Conservation (phyloP, 2,888 invertebrate genomes). For the Subacronicta megacephala region DNA sequence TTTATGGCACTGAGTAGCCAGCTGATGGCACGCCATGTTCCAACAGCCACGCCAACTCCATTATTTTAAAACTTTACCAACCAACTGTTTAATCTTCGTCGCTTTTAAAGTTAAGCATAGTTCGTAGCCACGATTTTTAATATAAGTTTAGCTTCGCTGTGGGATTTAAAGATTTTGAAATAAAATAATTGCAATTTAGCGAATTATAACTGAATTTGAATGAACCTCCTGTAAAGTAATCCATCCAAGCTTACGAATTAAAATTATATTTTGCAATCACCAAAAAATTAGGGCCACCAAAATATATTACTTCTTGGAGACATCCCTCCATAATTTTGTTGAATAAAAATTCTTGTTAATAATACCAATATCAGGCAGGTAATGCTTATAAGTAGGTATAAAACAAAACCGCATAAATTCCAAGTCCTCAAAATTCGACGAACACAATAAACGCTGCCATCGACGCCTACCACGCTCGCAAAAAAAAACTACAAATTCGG, state of each 20-base stretch:
- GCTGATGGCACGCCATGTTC: conserved; percentile 58
- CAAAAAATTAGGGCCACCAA: conserved; percentile 1
- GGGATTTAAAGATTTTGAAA: conserved; percentile 1
- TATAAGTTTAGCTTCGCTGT: conserved; percentile 1
- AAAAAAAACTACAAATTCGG: conserved; percentile 77
- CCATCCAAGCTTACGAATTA: not conserved
- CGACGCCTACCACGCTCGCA: conserved; percentile 80
- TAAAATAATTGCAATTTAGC: conserved; percentile 6
- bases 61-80: conserved; percentile 61
- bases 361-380: conserved; percentile 38
- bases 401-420: conserved; percentile 56
- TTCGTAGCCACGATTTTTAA: conserved; percentile 31
- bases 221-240: not conserved
- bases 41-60: conserved; percentile 53
- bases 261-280: not conserved
- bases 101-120: conserved; percentile 42
- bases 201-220: too few species aligned
- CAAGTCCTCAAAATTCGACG: conserved; percentile 71
- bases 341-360: conserved; percentile 31
- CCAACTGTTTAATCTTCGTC: conserved; percentile 55
- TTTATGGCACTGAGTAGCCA: conserved; percentile 62
- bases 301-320: conserved; percentile 3
- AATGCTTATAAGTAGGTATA: conserved; percentile 49
- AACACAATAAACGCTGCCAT: conserved; percentile 78
- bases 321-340: conserved; percentile 19